Evolutionary conservation across 2,888 invertebrate genomes (phyloP), one percentile per base, ranked within the genome.

Genomic region (Erebia ligea): DNA sequence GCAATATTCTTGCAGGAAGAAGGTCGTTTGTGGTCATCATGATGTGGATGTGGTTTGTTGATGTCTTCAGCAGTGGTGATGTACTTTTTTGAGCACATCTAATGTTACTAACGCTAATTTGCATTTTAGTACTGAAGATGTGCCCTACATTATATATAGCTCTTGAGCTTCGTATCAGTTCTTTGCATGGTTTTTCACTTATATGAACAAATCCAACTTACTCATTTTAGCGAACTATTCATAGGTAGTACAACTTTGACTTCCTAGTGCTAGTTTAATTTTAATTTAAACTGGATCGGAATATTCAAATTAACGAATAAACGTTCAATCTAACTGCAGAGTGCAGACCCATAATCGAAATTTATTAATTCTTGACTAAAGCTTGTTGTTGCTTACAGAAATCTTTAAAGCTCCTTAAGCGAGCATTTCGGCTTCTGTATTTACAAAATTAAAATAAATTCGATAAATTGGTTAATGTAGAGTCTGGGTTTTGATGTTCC

Each of bases 361-460:
- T n/a, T 64, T 62, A 42, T 68, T 62, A 66, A 57, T 66, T 66
- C 56, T 66, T 15, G n/a, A 25, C 34, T 5, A 58, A 67, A 67
- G 17, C 58, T 58, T 57, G 54, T 54, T 67, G 58, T 34, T 48
- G 69, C 66, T 45, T 54, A 61, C 19, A 67, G 45, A 63, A 58
- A 42, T 62, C 42, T 67, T 10, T 62, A 63, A 66, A 72, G 52
- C 45, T 58, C 68, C 59, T 70, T 56, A 34, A 72, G 64, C 59
- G 67, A 21, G 42, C 67, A 57, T 64, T 58, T 72, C 63, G 50
- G 67, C 74, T 72, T 70, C 72, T 74, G 72, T 74, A 72, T 74
- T 74, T 67, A 74, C 70, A 72, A 70, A 70, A 74, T 72, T 74
- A 70, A 71, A 72, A 74, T 70, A 70, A 72, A 68, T 68, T 68